Evolutionary conservation across 2,113 vertebrate genomes (phyloP).

Genomic region (Corythornis vintsioides): DNA sequence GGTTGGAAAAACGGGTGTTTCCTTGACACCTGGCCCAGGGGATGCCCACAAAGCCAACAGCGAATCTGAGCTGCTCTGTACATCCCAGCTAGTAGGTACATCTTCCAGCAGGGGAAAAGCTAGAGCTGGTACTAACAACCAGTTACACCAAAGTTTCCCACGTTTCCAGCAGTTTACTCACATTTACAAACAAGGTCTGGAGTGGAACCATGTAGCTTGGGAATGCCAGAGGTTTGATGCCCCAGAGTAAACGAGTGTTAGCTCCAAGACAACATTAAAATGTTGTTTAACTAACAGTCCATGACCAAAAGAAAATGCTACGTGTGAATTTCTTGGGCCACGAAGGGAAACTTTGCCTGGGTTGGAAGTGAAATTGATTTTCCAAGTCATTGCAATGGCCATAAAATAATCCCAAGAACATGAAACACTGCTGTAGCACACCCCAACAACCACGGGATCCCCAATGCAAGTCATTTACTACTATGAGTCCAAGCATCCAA

Average conservation of each 20-base stretch:
- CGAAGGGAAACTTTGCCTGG: background rate
- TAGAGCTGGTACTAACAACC: background rate
- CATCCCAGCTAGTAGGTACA: background rate
- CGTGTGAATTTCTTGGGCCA: background rate
- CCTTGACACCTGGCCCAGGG: background rate
- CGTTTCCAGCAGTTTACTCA: background rate
- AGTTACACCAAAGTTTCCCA: background rate
- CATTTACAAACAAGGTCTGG: background rate
- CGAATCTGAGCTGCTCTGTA: rapidly evolving
- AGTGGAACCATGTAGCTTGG: background rate
- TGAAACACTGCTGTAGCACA: rapidly evolving
- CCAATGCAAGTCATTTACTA: background rate
- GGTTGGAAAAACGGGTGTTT: rapidly evolving
- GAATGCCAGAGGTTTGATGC: background rate
- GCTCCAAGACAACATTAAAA: background rate
- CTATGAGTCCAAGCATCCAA: background rate
- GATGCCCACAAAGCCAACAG: background rate
- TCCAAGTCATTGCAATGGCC: background rate
- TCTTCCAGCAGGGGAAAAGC: background rate
- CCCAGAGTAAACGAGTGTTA: background rate
- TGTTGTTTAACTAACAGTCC: rapidly evolving
- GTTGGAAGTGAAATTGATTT: background rate
- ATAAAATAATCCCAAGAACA: rapidly evolving
- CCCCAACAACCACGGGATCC: rapidly evolving
- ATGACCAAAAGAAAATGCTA: background rate